phyloP scores from a whole-genome alignment of 2,113 vertebrate genomes.

The Bagarius yarrelli region DNA sequence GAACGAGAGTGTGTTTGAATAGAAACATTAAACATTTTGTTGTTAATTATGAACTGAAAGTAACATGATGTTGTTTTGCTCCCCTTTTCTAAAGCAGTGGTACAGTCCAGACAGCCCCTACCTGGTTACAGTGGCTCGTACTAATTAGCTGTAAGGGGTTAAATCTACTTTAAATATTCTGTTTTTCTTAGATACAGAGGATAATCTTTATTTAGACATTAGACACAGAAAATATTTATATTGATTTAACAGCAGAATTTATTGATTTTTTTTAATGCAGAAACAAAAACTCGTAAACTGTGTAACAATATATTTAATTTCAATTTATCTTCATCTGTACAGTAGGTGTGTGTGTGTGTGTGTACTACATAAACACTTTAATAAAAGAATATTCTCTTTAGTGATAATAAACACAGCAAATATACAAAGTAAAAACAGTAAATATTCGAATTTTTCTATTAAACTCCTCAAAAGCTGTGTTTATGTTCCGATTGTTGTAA shows the following conservation, averaged over 20 bases:
- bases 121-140: not conserved
- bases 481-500: constrained; percentile 39
- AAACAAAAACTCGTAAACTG: constrained; percentile 10
- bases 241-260: constrained; percentile 20
- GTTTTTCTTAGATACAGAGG: too few relatives aligned
- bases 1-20: not conserved
- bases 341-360: constrained; percentile 31
- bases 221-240: not conserved
- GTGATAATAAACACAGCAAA: constrained; percentile 53
- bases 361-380: constrained; percentile 58
- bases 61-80: not conserved
- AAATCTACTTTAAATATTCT: too few relatives aligned
- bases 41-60: not conserved
- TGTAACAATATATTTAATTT: too few relatives aligned
- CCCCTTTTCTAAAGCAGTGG: not conserved
- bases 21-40: too few relatives aligned
- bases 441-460: too few relatives aligned
- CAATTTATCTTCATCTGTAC: constrained; percentile 30
- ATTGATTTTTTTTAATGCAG: constrained; percentile 3
- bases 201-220: not conserved
- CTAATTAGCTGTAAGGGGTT: not conserved
- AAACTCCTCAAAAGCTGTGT: too few relatives aligned
- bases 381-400: constrained; percentile 37
- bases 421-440: constrained; percentile 47
- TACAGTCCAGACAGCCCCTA: not conserved